Conservation (phyloP, 2,797 vertebrate species). For the Hemitrygon akajei region DNA sequence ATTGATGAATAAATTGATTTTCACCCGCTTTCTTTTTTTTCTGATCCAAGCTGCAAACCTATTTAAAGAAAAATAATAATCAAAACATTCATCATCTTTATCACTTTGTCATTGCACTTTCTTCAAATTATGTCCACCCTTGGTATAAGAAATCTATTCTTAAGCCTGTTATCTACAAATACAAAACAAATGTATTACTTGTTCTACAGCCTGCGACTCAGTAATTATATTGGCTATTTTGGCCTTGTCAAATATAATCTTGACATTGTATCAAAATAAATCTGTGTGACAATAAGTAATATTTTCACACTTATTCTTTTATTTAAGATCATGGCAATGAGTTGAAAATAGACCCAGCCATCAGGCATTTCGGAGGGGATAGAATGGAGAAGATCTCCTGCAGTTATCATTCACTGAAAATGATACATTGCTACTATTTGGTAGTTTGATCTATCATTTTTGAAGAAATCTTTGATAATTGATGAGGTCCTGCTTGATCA, state of each 20-base stretch:
- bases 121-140: not conserved
- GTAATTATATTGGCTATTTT: not conserved
- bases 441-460: not conserved
- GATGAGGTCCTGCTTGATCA: not conserved
- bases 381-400: not conserved
- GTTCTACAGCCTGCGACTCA: too few relatives aligned
- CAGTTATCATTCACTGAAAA: not conserved
- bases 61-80: not conserved
- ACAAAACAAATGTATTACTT: not conserved
- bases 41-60: not conserved
- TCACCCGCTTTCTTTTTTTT: not conserved
- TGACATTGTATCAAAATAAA: not conserved
- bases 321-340: not conserved
- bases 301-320: not conserved
- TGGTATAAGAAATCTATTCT: not conserved
- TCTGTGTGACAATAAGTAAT: not conserved
- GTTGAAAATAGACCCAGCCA: not conserved
- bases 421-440: not conserved
- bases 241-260: not conserved
- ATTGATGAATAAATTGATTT: not conserved
- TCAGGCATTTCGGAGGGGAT: not conserved
- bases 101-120: not conserved
- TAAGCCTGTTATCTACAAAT: not conserved
- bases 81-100: constrained; percentile 24
- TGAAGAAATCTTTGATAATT: not conserved